Base-by-base conservation (phyloP, 2,888 invertebrate species). In the Chymomyza procnemis region DNA sequence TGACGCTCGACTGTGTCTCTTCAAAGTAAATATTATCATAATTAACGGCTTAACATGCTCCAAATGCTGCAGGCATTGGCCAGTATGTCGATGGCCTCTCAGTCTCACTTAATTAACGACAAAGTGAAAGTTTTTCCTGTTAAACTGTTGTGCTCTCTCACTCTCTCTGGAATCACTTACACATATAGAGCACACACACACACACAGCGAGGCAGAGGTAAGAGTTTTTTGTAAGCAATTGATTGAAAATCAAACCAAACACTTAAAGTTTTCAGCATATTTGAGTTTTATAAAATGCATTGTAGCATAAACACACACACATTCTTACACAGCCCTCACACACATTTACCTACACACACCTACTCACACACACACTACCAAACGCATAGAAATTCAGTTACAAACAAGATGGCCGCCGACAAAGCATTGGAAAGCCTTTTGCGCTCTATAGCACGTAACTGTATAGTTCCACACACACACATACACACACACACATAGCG, bases 221-320 rank as follows among this genome's bases (percentile, higher is more conserved):
- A 19, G 54, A 48, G 59, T 61, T 46, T 61, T 46, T 56, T 64
- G 59, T 54, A 61, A 60, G 66, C 71, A 71, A 73, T 80, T 78
- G 79, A 84, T 86, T 78, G 75, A 78, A 80, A 80, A 86, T 84
- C 84, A 86, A 81, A 84, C 70, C 86, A 59, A 80, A 67, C 75
- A 79, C 79, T 84, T 80, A 71, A 80, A 78, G 48, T 76, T 84
- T 80, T 85, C 71, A 80, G 79, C 84, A 76, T 81, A 73, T 85
- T 86, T 81, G 81, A 86, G 81, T 78, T 80, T 57, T 84, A 65
- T 73, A 78, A 75, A 84, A 81, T 80, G 86, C 81, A 81, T 76
- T 81, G 79, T 81, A 73, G 76, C 81, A 86, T 86, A 76, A 81
- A 84, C 62, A 80, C 67, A 73, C 21, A 72, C 68, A 78, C 80